Conservation (phyloP, 2,888 invertebrate genomes). For the Ceratothoa steindachneri region DNA sequence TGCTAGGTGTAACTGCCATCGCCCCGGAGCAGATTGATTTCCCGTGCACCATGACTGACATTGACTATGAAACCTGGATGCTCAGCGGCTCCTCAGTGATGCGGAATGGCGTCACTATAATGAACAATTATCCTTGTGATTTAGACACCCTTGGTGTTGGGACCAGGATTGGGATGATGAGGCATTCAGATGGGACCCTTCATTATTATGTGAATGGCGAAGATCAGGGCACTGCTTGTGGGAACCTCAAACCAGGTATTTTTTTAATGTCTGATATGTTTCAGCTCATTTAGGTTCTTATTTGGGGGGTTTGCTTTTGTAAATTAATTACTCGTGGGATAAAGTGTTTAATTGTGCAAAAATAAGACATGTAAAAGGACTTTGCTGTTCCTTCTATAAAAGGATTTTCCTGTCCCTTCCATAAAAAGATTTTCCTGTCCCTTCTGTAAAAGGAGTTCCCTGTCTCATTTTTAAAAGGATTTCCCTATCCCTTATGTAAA, state of each 20-base stretch:
- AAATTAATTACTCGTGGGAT: background rate
- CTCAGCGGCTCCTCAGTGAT: slow-evolving; percentile 86
- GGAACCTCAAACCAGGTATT: slow-evolving; percentile 63
- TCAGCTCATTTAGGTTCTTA: too few relatives aligned
- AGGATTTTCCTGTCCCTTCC: too few relatives aligned
- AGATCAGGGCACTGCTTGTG: slow-evolving; percentile 80
- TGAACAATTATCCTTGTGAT: slow-evolving; percentile 79
- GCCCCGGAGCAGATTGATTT: slow-evolving; percentile 82
- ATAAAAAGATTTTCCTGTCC: too few relatives aligned
- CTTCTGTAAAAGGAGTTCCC: too few relatives aligned
- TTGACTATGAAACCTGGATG: slow-evolving; percentile 87
- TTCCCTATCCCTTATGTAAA: too few relatives aligned
- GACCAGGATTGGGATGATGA: slow-evolving; percentile 79
- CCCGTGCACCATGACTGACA: slow-evolving; percentile 84
- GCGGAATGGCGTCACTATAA: slow-evolving; percentile 67
- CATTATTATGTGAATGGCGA: slow-evolving; percentile 82
- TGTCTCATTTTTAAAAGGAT: too few relatives aligned
- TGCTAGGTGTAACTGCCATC: slow-evolving; percentile 81
- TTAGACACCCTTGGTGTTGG: slow-evolving; percentile 75
- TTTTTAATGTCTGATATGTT: too few relatives aligned
- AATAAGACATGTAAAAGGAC: background rate
- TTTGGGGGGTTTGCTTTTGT: background rate
- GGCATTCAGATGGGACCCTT: slow-evolving; percentile 74
- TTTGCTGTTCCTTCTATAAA: background rate
- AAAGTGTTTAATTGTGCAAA: background rate